phyloP scores from a whole-genome alignment of 2,797 vertebrate genomes.

The Helarctos malayanus region DNA sequence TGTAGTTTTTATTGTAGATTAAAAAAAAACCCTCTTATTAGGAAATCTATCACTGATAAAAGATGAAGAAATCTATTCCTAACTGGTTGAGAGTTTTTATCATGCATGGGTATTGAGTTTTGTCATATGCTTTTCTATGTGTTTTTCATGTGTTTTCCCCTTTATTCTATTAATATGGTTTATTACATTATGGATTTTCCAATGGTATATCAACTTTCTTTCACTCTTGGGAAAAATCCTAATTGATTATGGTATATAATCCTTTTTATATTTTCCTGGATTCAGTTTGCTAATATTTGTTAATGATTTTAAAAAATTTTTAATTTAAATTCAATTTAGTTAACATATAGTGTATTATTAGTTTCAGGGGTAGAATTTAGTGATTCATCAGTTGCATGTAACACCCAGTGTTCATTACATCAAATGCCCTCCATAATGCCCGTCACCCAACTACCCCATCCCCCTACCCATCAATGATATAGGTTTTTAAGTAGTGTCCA shows the following conservation, averaged over 20 bases:
- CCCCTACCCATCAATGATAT: no score
- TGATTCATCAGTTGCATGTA: no score
- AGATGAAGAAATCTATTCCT: not conserved
- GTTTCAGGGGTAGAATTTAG: no score
- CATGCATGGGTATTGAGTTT: not conserved
- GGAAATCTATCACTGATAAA: not conserved
- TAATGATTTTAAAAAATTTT: not conserved
- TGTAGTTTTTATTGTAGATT: not conserved
- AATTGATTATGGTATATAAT: not conserved
- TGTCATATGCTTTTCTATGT: not conserved
- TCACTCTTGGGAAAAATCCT: not conserved
- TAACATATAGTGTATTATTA: no score
- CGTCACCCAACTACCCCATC: no score
- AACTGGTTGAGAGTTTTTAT: not conserved
- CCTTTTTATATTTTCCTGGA: not conserved
- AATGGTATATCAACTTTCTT: not conserved
- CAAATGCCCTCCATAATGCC: no score
- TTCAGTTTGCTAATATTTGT: constrained; percentile 1
- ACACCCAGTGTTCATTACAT: no score
- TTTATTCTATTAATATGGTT: not conserved
- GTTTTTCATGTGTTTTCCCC: not conserved
- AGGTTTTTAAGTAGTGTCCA: no score
- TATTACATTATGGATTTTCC: not conserved
- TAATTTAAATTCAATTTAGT: no score
- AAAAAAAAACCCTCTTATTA: not conserved